Evolutionary conservation across 2,797 vertebrate species (phyloP).

Genomic region (Sphenopsis melanotis): DNA sequence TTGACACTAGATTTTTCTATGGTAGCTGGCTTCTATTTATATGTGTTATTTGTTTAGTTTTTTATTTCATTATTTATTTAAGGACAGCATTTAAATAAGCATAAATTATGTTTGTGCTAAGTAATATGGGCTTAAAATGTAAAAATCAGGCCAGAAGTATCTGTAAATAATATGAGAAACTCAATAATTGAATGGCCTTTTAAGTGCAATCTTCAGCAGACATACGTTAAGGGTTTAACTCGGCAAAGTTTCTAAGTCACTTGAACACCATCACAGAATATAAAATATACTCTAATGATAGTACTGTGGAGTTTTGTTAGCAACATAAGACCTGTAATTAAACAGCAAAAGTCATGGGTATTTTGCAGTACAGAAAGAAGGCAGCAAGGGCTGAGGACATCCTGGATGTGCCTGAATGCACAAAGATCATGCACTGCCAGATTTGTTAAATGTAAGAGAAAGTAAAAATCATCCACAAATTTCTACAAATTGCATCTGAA

Average conservation of each 20-base stretch:
- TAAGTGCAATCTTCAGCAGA: too few relatives aligned
- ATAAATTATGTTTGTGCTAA: not conserved
- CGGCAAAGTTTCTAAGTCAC: too few relatives aligned
- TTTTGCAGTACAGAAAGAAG: not conserved
- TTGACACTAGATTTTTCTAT: not conserved
- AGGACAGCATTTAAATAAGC: not conserved
- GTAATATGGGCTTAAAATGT: not conserved
- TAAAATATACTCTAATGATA: too few relatives aligned
- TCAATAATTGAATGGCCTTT: not conserved
- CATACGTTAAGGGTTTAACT: too few relatives aligned
- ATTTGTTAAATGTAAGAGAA: not conserved
- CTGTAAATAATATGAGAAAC: not conserved
- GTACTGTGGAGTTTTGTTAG: too few relatives aligned
- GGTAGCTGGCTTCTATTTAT: not conserved
- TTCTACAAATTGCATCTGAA: not conserved
- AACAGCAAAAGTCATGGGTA: not conserved
- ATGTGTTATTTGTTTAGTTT: not conserved
- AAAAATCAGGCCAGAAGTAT: not conserved
- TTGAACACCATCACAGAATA: too few relatives aligned
- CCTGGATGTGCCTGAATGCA: not conserved
- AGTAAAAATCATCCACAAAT: not conserved
- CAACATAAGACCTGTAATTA: too few relatives aligned
- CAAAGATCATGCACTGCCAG: not conserved
- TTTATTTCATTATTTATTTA: not conserved
- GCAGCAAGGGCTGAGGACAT: not conserved